Conservation (phyloP, 2,797 vertebrate genomes). For the Myotis myotis region DNA sequence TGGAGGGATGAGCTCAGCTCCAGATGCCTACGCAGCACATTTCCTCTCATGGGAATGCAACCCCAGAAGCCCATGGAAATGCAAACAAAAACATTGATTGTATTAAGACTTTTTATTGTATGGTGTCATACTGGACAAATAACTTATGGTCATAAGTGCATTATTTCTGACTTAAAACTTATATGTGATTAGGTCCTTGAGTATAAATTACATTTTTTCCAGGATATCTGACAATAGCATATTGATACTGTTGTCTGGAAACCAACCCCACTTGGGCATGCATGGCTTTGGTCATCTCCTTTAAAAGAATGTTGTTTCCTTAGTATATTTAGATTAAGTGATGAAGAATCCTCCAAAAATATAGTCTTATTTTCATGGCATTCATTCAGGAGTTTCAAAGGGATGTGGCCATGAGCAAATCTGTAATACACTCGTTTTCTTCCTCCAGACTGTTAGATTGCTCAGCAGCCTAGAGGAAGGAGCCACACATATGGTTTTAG, state of each 20-base stretch:
- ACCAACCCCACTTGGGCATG: background rate
- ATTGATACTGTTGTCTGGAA: background rate
- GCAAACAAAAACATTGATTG: background rate
- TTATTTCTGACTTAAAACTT: background rate
- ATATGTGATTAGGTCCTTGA: background rate
- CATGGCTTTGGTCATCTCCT: background rate
- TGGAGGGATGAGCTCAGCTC: background rate
- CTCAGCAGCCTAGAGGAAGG: conserved; percentile 59
- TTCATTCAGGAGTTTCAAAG: conserved; percentile 49
- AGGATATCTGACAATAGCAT: background rate
- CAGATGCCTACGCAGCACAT: background rate
- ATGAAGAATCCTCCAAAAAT: conserved; percentile 33
- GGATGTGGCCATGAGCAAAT: conserved; percentile 18
- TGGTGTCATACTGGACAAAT: background rate
- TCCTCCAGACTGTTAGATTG: conserved; percentile 61
- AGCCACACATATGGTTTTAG: conserved; percentile 69
- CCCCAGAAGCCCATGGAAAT: background rate
- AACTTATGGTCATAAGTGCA: background rate
- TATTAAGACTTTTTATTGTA: background rate
- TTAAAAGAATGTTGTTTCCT: background rate
- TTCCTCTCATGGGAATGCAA: background rate
- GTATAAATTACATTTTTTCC: background rate
- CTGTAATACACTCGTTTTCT: conserved; percentile 63
- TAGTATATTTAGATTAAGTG: conserved; percentile 31
- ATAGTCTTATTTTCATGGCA: conserved; percentile 34